phyloP scores from a whole-genome alignment of 2,888 invertebrate genomes.

The Drosophila infuscata region DNA sequence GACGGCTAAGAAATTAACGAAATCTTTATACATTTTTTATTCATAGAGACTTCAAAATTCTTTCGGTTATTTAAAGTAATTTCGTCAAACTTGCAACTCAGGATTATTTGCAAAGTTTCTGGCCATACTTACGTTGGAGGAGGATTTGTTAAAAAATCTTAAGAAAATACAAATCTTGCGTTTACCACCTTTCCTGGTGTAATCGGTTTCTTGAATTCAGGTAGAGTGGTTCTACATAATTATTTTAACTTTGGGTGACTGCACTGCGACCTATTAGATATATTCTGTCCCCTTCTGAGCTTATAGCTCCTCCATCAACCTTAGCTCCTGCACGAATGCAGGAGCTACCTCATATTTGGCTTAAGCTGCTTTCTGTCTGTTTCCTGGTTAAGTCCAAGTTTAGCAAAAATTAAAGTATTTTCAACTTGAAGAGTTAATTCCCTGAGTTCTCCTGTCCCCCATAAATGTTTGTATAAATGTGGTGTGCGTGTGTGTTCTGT shows the following conservation, averaged over 20 bases:
- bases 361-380: not conserved
- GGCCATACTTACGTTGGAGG: not conserved
- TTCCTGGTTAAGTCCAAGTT: not conserved
- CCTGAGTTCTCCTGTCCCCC: slow-evolving; percentile 1
- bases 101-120: not conserved
- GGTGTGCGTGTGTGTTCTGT: not conserved
- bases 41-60: not conserved
- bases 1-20: too few relatives aligned
- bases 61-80: too few relatives aligned
- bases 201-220: too few relatives aligned
- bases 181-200: not conserved
- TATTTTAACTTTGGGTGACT: too few relatives aligned
- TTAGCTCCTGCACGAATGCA: too few relatives aligned
- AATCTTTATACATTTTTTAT: too few relatives aligned
- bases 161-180: not conserved
- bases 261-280: too few relatives aligned
- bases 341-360: not conserved
- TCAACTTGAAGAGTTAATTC: slow-evolving; percentile 49
- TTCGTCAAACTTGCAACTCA: not conserved
- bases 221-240: too few relatives aligned
- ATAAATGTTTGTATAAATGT: slow-evolving; percentile 4
- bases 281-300: too few relatives aligned
- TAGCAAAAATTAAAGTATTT: slow-evolving; percentile 10
- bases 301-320: too few relatives aligned
- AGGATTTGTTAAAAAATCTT: not conserved